A percentile compares a stretch with the other conserved stretches of the same genome.
These are phyloP conservation scores for Dicrurus megarhynchus DNA, from an alignment of 2,113 vertebrate species.

Conservation along the genomic window DNA sequence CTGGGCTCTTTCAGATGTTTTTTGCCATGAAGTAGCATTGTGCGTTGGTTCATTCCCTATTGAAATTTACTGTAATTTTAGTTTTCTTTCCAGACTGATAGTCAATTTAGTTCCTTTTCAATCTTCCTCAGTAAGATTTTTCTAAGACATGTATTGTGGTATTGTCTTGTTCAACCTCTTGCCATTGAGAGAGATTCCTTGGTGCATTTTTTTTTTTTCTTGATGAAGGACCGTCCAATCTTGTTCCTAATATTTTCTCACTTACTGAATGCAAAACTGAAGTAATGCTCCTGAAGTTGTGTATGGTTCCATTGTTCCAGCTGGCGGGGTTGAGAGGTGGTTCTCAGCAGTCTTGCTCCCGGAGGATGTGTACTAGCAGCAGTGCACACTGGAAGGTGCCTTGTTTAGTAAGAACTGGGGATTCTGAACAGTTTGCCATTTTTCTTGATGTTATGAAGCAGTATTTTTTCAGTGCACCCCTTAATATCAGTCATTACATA, in stretches of 20 bases:
- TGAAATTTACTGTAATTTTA: neutral
- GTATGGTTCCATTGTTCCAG: neutral
- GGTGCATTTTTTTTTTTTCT: neutral
- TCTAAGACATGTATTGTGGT: neutral
- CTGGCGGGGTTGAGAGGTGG: neutral
- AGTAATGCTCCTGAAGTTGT: neutral
- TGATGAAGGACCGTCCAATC: neutral
- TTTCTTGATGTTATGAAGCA: neutral
- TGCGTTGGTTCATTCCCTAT: neutral
- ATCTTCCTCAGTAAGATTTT: neutral
- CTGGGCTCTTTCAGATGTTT: neutral
- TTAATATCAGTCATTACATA: neutral
- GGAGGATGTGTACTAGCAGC: neutral
- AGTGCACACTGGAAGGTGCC: neutral
- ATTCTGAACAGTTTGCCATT: neutral
- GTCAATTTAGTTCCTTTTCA: neutral
- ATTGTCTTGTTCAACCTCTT: neutral
- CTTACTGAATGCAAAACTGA: neutral
- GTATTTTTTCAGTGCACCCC: neutral
- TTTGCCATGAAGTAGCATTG: neutral
- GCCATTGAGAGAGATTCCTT: neutral
- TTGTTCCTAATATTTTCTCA: neutral
- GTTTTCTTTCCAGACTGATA: neutral
- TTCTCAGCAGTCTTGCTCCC: neutral
- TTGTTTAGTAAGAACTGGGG: neutral